A percentile compares a stretch with the other conserved stretches of the same genome.
phyloP scores from a whole-genome alignment of 2,113 vertebrate genomes.

The Rattus rattus region DNA sequence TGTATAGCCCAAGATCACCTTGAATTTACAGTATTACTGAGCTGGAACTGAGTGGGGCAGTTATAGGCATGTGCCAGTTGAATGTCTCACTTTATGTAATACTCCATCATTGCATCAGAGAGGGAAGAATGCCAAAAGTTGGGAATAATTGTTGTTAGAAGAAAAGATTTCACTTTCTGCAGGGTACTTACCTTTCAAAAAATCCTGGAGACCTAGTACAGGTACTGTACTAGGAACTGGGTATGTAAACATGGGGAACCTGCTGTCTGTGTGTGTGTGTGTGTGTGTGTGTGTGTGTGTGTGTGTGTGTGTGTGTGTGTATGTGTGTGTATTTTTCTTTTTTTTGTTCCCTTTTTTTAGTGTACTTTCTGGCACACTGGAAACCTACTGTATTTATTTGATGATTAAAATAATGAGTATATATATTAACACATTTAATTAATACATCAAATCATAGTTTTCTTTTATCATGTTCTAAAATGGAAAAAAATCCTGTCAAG shows the following conservation, averaged over 20 bases:
- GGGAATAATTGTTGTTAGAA: background rate
- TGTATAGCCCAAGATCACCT: background rate
- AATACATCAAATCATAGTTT: slow-evolving; percentile 2
- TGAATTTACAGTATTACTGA: background rate
- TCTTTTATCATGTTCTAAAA: slow-evolving; percentile 20
- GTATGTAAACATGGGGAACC: background rate
- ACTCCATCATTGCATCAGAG: slow-evolving; percentile 43
- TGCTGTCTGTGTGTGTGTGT: background rate
- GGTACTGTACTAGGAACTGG: slow-evolving; percentile 11
- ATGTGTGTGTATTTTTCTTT: background rate
- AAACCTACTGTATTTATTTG: slow-evolving; percentile 26
- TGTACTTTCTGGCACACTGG: background rate
- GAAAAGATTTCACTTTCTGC: background rate
- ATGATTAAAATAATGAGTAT: slow-evolving; percentile 48
- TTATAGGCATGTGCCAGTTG: background rate
- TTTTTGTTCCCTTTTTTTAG: slow-evolving; percentile 22
- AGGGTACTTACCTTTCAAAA: background rate
- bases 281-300: background rate
- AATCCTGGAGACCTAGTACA: background rate
- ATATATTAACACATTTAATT: background rate
- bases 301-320: background rate
- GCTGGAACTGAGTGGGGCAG: too few species aligned
- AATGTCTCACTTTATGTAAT: slow-evolving; percentile 5
- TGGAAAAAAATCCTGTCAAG: slow-evolving; percentile 3
- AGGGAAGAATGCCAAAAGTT: slow-evolving; percentile 39